Percentiles rank a stretch among this genome's conserved stretches.
phyloP scores from a whole-genome alignment of 2,888 invertebrate species.

The Megastigmus dorsalis region DNA sequence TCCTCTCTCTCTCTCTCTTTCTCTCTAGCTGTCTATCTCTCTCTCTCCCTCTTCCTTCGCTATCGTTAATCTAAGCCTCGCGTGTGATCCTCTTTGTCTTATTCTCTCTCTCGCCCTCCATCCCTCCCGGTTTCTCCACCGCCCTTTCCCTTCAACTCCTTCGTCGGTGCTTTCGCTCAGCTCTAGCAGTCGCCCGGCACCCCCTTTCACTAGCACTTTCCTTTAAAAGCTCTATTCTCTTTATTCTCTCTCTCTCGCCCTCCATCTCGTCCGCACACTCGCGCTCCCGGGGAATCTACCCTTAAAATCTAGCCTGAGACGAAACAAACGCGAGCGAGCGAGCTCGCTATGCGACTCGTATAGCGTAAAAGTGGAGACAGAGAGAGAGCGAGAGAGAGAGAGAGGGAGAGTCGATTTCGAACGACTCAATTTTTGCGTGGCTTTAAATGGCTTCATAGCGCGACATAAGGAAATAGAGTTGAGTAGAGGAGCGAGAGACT shows the following conservation, averaged over 20 bases:
- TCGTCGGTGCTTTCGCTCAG: constrained; percentile 50
- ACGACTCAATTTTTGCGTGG: constrained; percentile 53
- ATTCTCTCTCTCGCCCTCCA: not conserved
- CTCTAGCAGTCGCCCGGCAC: constrained; percentile 33
- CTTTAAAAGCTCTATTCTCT: constrained; percentile 46
- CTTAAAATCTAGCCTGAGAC: constrained; percentile 25
- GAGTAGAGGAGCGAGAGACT: constrained; percentile 30
- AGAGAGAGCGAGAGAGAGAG: not conserved
- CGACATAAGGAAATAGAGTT: constrained; percentile 27
- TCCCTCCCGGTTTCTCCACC: constrained; percentile 8
- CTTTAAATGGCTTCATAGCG: constrained; percentile 43
- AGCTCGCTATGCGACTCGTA: not conserved
- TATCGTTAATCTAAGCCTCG: constrained; percentile 36
- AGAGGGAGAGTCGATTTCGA: constrained; percentile 15
- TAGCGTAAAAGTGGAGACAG: constrained; percentile 1
- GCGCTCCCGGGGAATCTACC: not conserved
- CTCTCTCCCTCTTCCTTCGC: not conserved
- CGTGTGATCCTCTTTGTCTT: constrained; percentile 40
- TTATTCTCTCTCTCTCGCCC: constrained; percentile 3
- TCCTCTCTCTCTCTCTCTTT: not conserved
- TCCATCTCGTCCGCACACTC: constrained; percentile 20
- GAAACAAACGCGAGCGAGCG: constrained; percentile 19
- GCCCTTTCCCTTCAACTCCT: constrained; percentile 11
- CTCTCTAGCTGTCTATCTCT: too few relatives aligned
- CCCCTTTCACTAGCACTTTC: constrained; percentile 49